phyloP scores from a whole-genome alignment of 2,888 invertebrate genomes.

The Brachypterus glaber region DNA sequence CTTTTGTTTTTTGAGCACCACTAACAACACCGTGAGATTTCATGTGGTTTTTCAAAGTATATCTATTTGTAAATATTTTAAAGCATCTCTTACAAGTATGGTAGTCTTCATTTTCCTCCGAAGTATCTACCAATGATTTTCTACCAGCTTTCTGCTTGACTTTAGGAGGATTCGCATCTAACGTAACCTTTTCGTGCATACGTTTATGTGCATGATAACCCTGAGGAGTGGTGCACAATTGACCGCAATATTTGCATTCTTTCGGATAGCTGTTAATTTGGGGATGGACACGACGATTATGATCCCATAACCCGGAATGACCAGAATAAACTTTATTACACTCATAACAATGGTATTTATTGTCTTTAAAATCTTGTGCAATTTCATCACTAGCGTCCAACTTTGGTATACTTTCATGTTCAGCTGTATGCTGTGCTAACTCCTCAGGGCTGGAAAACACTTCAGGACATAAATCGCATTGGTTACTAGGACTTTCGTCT shows the following conservation, averaged over 20 bases:
- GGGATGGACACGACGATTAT: conserved; percentile 32
- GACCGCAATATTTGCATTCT: conserved; percentile 32
- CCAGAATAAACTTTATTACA: conserved; percentile 44
- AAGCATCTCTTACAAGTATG: conserved; percentile 43
- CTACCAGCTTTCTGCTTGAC: conserved; percentile 10
- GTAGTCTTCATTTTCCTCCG: conserved; percentile 32
- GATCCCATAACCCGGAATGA: conserved; percentile 33
- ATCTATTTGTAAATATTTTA: conserved; percentile 41
- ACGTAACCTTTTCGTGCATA: conserved; percentile 31
- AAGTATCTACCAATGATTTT: conserved; percentile 11
- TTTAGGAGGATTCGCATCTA: conserved; percentile 11
- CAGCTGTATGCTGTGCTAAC: conserved; percentile 28
- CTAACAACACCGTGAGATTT: conserved; percentile 41
- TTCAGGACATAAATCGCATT: conserved; percentile 51
- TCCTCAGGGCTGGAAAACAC: conserved; percentile 45
- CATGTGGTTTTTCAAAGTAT: conserved; percentile 41
- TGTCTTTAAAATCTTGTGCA: conserved; percentile 34
- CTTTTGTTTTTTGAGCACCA: conserved; percentile 24
- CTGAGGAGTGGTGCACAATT: conserved; percentile 30
- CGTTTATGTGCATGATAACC: conserved; percentile 32
- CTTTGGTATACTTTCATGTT: conserved; percentile 32
- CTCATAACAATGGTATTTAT: conserved; percentile 46
- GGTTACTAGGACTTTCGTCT: conserved; percentile 38
- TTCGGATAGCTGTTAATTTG: conserved; percentile 28
- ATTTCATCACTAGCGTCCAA: conserved; percentile 33